Evolutionary conservation across 2,888 invertebrate genomes (phyloP), one percentile per base, ranked within the genome.

Genomic region (Zygaena filipendulae): DNA sequence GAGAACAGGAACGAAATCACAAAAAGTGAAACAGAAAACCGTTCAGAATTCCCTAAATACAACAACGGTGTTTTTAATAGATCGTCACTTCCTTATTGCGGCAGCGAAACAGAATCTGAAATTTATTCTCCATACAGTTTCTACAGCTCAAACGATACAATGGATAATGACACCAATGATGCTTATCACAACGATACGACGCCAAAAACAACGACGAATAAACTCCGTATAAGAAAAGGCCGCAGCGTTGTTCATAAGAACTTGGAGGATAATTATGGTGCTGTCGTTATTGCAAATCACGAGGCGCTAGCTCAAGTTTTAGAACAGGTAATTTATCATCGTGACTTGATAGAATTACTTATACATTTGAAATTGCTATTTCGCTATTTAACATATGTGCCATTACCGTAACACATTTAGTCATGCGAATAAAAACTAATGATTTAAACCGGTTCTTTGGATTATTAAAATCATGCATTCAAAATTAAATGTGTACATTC

Each of bases 261-360:
- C 58, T 82, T 94, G 38, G 93, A 94, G 57, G 93, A 94, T 55
- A 93, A 93, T 74, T 94, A 94, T 54, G 92, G 92, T 10, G 93
- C 93, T 21, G 92, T 94, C 18, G 88, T 93, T 39, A 88, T 92
- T 19, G 92, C 93, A 36, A 94, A 94, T 77, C 92, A 93, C 56
- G 92, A 94, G 69, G 92, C 93, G 4, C 82, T 94, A 11, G 91
- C 92, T 27, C 92, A 93, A 71, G 88, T 94, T 49, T 82, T 93
- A 39, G 92, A 94, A 71, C 92, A 93, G 84, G 93, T 93, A 69
- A 63, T 53, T 57, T 50, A 37, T 42, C n/a, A n/a, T n/a, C n/a
- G n/a, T n/a, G n/a, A 30, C n/a, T n/a, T n/a, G n/a, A n/a, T n/a
- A n/a, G n/a, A n/a, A n/a, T n/a, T n/a, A n/a, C n/a, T n/a, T n/a